Base-by-base conservation (phyloP, 2,888 invertebrate genomes). In the Mythimna pallens region DNA sequence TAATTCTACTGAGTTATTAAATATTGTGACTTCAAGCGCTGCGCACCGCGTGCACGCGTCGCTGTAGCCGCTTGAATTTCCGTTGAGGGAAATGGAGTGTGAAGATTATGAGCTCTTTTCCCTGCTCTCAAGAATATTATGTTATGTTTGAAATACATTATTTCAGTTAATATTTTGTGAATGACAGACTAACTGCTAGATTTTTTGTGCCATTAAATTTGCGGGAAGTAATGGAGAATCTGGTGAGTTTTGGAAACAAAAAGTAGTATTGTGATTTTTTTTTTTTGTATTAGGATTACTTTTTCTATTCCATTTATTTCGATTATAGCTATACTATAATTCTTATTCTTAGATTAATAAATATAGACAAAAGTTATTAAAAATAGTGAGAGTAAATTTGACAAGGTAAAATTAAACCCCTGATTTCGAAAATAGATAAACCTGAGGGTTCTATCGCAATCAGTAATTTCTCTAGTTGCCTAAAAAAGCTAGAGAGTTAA, bases 11-110 rank as follows among this genome's bases (percentile, higher is more conserved):
- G n/a, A 67, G 54, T 76, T 61, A 68, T 68, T 59, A 67, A 76
- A 75, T 65, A 59, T 73, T 70, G 70, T 50, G 66, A 64, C 70
- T 78, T 76, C 52, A 22, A 71, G 63, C 65, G 50, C n/a, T 30
- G 54, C 22, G 63, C 52, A 55, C 34, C 9, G 14, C 12, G 8
- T 66, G 68, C 50, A 76, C 64, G 70, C 22, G 78, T 67, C 65
- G 80, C 64, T 71, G 66, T 63, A 73, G 61, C 81, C 57, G 61
- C 66, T 74, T 66, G 66, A 80, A 83, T 73, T 73, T 82, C 80
- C 75, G 74, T 25, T 65, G 30, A 62, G 62, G 68, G 84, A 84
- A 84, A 84, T 84, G 72, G 71, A 81, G 81, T 72, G 81, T 82
- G 73, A 82, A 80, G 70, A 82, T 78, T 76, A 80, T 55, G 34